phyloP scores from a whole-genome alignment of 2,113 vertebrate genomes.

The Brevimyrus niger region DNA sequence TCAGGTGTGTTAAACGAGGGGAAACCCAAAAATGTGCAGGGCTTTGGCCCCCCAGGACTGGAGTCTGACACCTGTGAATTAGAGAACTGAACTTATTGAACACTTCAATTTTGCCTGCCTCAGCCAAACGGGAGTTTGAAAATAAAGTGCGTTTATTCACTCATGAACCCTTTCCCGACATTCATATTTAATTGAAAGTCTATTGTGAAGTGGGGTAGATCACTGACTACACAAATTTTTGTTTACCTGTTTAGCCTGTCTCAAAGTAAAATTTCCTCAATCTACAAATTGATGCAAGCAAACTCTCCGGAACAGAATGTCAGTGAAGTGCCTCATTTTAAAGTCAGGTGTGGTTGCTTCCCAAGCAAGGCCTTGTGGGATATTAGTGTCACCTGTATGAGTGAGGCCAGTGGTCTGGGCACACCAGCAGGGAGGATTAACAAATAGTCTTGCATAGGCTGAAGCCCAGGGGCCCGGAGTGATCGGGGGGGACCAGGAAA shows the following conservation, averaged over 20 bases:
- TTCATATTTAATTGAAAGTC: neutral
- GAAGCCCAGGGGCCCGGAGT: neutral
- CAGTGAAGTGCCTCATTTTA: conserved; percentile 22
- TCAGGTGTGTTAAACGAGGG: too few species aligned
- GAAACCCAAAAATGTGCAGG: too few species aligned
- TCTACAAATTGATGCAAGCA: neutral
- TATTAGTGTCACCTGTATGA: neutral
- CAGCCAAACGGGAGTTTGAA: neutral
- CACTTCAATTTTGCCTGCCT: neutral
- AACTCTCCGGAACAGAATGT: conserved; percentile 10
- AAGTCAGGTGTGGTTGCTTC: conserved; percentile 24
- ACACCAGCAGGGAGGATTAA: neutral
- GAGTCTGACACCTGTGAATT: neutral
- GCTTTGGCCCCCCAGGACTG: too few species aligned
- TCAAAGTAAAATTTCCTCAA: neutral
- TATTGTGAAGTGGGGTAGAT: neutral
- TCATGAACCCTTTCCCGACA: neutral
- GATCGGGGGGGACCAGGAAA: neutral
- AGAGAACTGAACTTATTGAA: neutral
- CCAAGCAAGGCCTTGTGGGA: neutral
- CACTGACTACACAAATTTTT: neutral
- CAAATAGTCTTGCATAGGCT: neutral
- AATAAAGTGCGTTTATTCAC: neutral
- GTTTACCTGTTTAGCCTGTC: neutral
- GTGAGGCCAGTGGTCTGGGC: neutral